These are phyloP conservation scores for Belgica antarctica DNA, from an alignment of 2,888 invertebrate species.

Conservation along the genomic window DNA sequence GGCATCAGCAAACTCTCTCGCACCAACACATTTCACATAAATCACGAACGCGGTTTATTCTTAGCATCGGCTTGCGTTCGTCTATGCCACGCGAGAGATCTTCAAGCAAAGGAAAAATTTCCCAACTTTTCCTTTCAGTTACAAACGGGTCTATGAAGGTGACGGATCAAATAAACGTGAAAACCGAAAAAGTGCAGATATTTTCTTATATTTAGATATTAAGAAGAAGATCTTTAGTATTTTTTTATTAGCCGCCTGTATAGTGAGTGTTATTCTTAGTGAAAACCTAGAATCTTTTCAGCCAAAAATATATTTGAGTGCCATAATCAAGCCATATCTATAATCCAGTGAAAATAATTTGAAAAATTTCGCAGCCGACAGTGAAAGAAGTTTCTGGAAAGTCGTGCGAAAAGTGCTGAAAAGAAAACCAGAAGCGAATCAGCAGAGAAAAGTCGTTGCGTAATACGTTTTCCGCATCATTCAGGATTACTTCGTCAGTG, in stretches of 20 bases:
- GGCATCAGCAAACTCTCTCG: constrained; percentile 6
- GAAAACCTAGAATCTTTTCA: constrained; percentile 8
- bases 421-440: not conserved
- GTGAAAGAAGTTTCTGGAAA: constrained; percentile 12
- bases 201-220: constrained; percentile 8
- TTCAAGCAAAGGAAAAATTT: constrained; percentile 28
- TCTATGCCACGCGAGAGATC: not conserved
- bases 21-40: constrained; percentile 8
- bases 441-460: constrained; percentile 3
- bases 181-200: constrained; percentile 7
- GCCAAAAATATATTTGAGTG: not conserved
- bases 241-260: constrained; percentile 17
- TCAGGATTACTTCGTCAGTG: not conserved
- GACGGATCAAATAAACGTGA: constrained; percentile 26
- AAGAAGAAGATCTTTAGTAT: constrained; percentile 26
- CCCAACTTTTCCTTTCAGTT: constrained; percentile 36
- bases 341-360: not conserved
- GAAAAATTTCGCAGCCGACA: not conserved
- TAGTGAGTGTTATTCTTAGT: constrained; percentile 30
- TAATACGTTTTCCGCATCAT: constrained; percentile 15
- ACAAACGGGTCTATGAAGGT: constrained; percentile 26
- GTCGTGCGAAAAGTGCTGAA: not conserved
- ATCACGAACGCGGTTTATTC: not conserved
- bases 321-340: not conserved
- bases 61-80: constrained; percentile 11